Evolutionary conservation across 2,888 invertebrate genomes (phyloP).

Genomic region (Eupithecia inturbata): DNA sequence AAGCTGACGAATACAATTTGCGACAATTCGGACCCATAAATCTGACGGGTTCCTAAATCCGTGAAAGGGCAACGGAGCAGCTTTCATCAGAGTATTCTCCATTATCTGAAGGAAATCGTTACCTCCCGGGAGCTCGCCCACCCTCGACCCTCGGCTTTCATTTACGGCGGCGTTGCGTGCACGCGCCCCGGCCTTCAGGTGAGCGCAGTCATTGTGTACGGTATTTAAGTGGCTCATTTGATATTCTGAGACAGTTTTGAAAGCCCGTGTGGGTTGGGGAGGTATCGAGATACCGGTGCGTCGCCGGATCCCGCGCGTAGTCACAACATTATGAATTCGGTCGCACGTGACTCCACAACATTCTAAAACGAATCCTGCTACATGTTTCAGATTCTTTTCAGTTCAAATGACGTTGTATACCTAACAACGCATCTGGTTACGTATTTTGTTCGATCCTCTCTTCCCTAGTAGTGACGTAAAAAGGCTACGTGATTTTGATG

Average conservation of each 20-base stretch:
- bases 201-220: conserved; percentile 80
- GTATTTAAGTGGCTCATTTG: conserved; percentile 84
- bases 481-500: conserved; percentile 22
- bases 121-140: conserved; percentile 77
- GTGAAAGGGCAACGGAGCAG: conserved; percentile 77
- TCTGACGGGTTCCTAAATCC: conserved; percentile 74
- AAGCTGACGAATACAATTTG: conserved; percentile 71
- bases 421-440: not conserved
- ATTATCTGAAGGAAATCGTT: conserved; percentile 83
- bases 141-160: conserved; percentile 77
- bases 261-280: conserved; percentile 70
- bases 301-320: conserved; percentile 40
- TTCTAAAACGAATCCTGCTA: conserved; percentile 14
- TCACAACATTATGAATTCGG: conserved; percentile 55
- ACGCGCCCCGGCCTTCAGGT: conserved; percentile 81
- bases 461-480: not conserved
- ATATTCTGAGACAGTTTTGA: conserved; percentile 82
- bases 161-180: conserved; percentile 80
- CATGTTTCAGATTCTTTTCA: not conserved
- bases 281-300: conserved; percentile 66
- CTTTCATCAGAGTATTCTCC: conserved; percentile 82
- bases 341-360: conserved; percentile 56
- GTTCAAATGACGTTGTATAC: not conserved
- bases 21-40: conserved; percentile 71
- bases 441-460: not conserved